phyloP scores from a whole-genome alignment of 2,797 vertebrate genomes.

The Hyperoplus lanceolatus region DNA sequence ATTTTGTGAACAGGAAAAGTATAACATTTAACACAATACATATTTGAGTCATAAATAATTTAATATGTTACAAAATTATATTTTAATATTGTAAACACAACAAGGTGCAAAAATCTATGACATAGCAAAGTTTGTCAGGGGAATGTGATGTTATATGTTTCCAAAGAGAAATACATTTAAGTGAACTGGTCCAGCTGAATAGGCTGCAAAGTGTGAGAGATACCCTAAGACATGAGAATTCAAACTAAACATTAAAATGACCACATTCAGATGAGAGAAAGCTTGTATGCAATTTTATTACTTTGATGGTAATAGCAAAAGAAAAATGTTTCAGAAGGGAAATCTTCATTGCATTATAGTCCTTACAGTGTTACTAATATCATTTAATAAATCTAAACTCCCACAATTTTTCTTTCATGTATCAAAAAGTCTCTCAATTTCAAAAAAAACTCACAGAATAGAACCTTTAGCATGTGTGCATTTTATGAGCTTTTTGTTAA shows the following conservation, averaged over 20 bases:
- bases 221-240: slow-evolving; percentile 39
- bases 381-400: too few relatives aligned
- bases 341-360: slow-evolving; percentile 33
- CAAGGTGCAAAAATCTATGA: slow-evolving; percentile 59
- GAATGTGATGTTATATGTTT: slow-evolving; percentile 38
- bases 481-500: not conserved
- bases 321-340: slow-evolving; percentile 39
- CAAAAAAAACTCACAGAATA: slow-evolving; percentile 1
- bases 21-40: slow-evolving; percentile 81
- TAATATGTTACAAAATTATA: slow-evolving; percentile 82
- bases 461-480: not conserved
- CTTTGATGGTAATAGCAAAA: slow-evolving; percentile 14
- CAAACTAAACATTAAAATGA: slow-evolving; percentile 45
- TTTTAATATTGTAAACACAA: slow-evolving; percentile 80
- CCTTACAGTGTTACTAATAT: slow-evolving; percentile 32
- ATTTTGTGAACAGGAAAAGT: slow-evolving; percentile 79
- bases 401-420: too few relatives aligned
- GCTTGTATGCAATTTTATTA: slow-evolving; percentile 42
- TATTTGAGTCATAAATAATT: slow-evolving; percentile 75
- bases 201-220: slow-evolving; percentile 21
- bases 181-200: slow-evolving; percentile 21
- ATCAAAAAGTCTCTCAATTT: slow-evolving; percentile 14
- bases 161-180: slow-evolving; percentile 44
- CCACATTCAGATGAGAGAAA: slow-evolving; percentile 15
- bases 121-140: slow-evolving; percentile 51